Percentiles rank a stretch among this genome's conserved stretches.
Evolutionary conservation across 2,888 invertebrate species (phyloP).

Genomic region (Strigamia maritima): DNA sequence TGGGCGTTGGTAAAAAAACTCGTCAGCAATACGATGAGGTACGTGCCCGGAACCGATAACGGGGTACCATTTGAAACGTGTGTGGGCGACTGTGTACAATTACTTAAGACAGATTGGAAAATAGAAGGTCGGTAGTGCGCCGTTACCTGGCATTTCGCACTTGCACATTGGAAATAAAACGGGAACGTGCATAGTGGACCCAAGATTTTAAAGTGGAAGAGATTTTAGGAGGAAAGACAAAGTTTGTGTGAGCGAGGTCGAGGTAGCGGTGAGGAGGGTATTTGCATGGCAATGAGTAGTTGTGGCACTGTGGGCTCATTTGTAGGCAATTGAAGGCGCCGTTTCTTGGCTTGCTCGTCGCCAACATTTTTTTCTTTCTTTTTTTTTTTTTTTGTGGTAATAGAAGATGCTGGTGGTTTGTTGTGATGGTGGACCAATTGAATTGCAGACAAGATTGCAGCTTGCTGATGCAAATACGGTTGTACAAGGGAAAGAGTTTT

Average conservation of each 20-base stretch:
- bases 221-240: neutral
- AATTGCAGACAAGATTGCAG: conserved; percentile 29
- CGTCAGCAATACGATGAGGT: neutral
- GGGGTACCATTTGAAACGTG: conserved; percentile 22
- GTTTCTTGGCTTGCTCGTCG: conserved; percentile 25
- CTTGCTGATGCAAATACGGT: neutral
- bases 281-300: conserved; percentile 29
- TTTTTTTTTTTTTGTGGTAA: neutral
- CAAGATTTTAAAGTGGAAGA: conserved; percentile 25
- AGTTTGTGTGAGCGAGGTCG: conserved; percentile 12
- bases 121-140: conserved; percentile 14
- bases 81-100: conserved; percentile 26
- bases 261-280: conserved; percentile 11
- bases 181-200: conserved; percentile 24
- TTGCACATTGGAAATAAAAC: conserved; percentile 29
- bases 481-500: neutral
- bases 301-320: conserved; percentile 29
- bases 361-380: conserved; percentile 6
- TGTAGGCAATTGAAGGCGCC: conserved; percentile 27
- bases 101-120: conserved; percentile 29
- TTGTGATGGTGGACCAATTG: conserved; percentile 29
- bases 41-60: conserved; percentile 27
- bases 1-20: neutral
- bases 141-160: conserved; percentile 21
- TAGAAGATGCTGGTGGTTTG: conserved; percentile 11